Percentiles rank a stretch among this genome's conserved stretches.
Conservation (phyloP, 2,113 vertebrate genomes). For the Antidorcas marsupialis region DNA sequence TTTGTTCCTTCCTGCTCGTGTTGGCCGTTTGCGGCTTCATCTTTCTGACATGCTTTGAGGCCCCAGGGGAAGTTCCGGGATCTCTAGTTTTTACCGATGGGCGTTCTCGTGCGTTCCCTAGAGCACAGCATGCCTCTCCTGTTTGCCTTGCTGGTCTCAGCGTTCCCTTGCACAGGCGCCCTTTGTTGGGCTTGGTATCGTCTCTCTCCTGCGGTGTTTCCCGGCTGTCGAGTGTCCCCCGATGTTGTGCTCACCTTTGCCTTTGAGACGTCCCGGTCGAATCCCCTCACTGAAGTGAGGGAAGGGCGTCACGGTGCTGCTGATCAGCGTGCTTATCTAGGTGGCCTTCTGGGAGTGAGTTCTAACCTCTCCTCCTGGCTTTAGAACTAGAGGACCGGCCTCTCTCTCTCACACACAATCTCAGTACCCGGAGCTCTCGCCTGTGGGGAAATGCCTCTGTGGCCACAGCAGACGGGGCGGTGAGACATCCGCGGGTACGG, state of each 20-base stretch:
- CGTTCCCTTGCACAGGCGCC: neutral
- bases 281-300: too few relatives aligned
- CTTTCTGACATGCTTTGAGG: neutral
- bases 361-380: neutral
- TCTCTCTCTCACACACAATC: neutral
- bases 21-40: too few relatives aligned
- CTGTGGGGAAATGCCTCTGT: neutral
- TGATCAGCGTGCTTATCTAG: neutral
- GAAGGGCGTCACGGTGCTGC: too few relatives aligned
- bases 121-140: neutral
- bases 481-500: fast-evolving
- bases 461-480: neutral
- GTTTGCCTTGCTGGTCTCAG: neutral
- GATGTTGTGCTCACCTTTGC: neutral
- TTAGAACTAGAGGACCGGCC: neutral
- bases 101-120: neutral
- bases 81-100: neutral
- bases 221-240: neutral
- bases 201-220: neutral
- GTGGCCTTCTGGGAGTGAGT: neutral
- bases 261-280: neutral
- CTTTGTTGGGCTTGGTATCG: neutral
- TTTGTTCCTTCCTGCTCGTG: neutral
- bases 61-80: too few relatives aligned
- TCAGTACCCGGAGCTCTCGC: neutral